Evolutionary conservation across 2,113 vertebrate genomes (phyloP).

Genomic region (Plecturocebus donacophilus): DNA sequence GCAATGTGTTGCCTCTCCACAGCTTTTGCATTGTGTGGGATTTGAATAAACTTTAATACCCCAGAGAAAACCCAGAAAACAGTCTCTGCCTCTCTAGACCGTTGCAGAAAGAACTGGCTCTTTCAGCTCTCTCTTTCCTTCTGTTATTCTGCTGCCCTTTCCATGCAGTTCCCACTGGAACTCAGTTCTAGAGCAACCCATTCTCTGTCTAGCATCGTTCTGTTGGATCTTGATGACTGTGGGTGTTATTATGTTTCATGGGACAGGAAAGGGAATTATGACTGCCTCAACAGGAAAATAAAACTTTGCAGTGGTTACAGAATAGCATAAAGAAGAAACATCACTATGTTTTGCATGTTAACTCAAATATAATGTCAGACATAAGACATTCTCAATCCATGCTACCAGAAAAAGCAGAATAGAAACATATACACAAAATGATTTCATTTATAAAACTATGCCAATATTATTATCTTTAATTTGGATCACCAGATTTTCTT

Average conservation of each 20-base stretch:
- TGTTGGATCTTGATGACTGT: neutral
- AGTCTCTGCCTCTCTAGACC: neutral
- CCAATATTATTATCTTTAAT: neutral
- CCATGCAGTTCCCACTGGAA: neutral
- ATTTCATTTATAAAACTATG: neutral
- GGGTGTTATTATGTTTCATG: neutral
- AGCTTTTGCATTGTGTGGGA: neutral
- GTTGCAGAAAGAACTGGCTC: neutral
- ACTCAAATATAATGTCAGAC: neutral
- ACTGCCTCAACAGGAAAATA: constrained; percentile 12
- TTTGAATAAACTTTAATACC: neutral
- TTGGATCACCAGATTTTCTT: neutral
- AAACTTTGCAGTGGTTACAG: constrained; percentile 35
- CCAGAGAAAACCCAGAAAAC: neutral
- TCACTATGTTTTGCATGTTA: neutral
- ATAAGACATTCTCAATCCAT: neutral
- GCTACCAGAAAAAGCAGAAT: neutral
- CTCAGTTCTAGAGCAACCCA: neutral
- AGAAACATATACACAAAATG: neutral
- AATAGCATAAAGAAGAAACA: constrained; percentile 22
- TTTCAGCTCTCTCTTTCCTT: neutral
- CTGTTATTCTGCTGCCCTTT: neutral
- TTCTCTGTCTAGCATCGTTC: neutral
- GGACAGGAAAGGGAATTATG: constrained; percentile 9
- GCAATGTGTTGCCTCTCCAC: neutral